Base-by-base conservation (phyloP, 2,888 invertebrate genomes). In the Dexiosoma caninum region DNA sequence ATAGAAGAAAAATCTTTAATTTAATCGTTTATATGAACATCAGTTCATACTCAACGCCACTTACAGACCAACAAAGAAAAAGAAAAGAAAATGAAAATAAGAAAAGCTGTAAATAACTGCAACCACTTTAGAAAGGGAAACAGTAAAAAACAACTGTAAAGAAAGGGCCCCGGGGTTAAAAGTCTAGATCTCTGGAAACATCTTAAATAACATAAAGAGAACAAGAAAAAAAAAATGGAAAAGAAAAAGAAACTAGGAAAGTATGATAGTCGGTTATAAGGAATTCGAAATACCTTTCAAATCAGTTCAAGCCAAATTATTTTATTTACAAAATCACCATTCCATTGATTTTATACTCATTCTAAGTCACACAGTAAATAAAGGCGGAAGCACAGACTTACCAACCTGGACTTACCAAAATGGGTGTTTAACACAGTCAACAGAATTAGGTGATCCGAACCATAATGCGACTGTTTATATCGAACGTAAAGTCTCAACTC, bases 21-120 rank as follows among this genome's bases (percentile, higher is more conserved):
- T 62, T 40, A 55, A 57, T 46, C 46, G 55, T 67, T 74, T 55
- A 69, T 62, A 62, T 55, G 62, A 78, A 72, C 71, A 62, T 46
- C 53, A 62, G 51, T 27, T 53, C 30, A 32, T 32, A 30, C 16
- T 51, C 21, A 3, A 23, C 40, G 27, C 5, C 3, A 46, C 21
- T 12, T n/a, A n/a, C n/a, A n/a, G n/a, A n/a, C n/a, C n/a, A n/a
- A n/a, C n/a, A n/a, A n/a, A n/a, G n/a, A n/a, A n/a, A n/a, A n/a
- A n/a, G n/a, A n/a, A n/a, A n/a, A n/a, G n/a, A n/a, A n/a, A n/a
- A n/a, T n/a, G n/a, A n/a, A 32, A 8, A 30, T 12, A 3, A 2
- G 12, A 27, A 37, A 21, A 27, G 3, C 27, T 27, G 27, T 27
- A 5, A 27, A 27, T 6, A 57, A 69, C 35, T 8, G 23, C 53